Conservation (phyloP, 2,888 invertebrate genomes). For the Cacoxenus indagator region DNA sequence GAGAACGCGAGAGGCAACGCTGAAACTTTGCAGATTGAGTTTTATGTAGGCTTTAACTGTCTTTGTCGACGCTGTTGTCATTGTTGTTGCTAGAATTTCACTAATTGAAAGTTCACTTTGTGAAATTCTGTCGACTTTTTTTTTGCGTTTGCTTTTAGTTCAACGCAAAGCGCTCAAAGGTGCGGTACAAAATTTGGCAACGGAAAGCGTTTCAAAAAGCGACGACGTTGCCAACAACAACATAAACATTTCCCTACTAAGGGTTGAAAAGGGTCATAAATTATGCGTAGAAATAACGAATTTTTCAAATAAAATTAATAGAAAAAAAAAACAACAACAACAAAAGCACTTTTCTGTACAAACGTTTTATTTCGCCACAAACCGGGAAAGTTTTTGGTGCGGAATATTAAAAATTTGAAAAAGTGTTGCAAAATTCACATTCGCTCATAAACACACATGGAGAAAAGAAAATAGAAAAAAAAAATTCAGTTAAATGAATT, state of each 20-base stretch:
- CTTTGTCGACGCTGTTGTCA: not conserved
- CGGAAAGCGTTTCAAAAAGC: conserved; percentile 9
- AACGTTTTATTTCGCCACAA: not conserved
- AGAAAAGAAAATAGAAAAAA: not conserved
- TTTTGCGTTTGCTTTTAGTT: conserved; percentile 47
- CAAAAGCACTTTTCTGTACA: not conserved
- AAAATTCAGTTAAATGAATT: not conserved
- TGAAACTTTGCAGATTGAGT: conserved; percentile 22
- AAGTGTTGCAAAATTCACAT: not conserved
- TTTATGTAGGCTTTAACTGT: conserved; percentile 21
- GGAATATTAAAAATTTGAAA: not conserved
- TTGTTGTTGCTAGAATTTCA: conserved; percentile 25
- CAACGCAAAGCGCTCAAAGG: conserved; percentile 55
- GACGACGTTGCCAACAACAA: not conserved
- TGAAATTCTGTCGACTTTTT: conserved; percentile 30
- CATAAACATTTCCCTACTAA: not conserved
- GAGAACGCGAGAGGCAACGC: not conserved
- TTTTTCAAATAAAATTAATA: not conserved
- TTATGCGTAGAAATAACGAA: not conserved
- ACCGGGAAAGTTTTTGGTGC: not conserved
- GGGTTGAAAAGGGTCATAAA: conserved; percentile 3
- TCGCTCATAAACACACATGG: not conserved
- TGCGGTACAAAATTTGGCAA: conserved; percentile 40
- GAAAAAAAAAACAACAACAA: not conserved
- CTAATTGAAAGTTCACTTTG: conserved; percentile 37